phyloP scores from a whole-genome alignment of 2,888 invertebrate species.

The Aspidiotus rigidus region DNA sequence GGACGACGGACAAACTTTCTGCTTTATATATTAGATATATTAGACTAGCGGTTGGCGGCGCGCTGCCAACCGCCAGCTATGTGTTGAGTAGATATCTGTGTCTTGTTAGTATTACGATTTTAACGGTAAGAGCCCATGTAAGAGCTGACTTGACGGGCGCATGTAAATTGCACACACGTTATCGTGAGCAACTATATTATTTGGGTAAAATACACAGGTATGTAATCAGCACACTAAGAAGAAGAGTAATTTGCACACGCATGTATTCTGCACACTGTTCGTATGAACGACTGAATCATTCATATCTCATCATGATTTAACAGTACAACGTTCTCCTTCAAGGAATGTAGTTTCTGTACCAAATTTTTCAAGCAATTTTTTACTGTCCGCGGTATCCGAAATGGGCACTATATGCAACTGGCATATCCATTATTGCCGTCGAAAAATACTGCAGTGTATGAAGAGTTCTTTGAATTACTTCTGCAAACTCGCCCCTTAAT shows the following conservation, averaged over 20 bases:
- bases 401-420: conserved; percentile 10
- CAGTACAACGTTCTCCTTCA: too few relatives aligned
- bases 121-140: too few relatives aligned
- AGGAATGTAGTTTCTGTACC: too few relatives aligned
- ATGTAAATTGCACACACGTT: neutral
- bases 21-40: too few relatives aligned
- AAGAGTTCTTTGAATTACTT: conserved; percentile 10
- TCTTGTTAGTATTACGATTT: too few relatives aligned
- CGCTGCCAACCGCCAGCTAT: too few relatives aligned
- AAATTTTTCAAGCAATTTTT: neutral
- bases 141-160: neutral
- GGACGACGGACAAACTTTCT: too few relatives aligned
- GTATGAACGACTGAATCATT: too few relatives aligned
- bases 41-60: too few relatives aligned
- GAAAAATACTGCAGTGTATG: conserved; percentile 3
- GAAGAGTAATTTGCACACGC: neutral
- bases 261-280: neutral
- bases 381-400: neutral
- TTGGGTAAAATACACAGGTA: neutral
- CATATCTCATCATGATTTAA: too few relatives aligned
- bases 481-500: conserved; percentile 8
- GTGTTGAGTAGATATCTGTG: too few relatives aligned
- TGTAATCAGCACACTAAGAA: neutral
- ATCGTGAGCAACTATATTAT: neutral
- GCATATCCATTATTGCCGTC: conserved; percentile 9